A percentile compares a stretch with the other conserved stretches of the same genome.
Conservation (phyloP, 2,113 vertebrate genomes). For the Aythya baeri region DNA sequence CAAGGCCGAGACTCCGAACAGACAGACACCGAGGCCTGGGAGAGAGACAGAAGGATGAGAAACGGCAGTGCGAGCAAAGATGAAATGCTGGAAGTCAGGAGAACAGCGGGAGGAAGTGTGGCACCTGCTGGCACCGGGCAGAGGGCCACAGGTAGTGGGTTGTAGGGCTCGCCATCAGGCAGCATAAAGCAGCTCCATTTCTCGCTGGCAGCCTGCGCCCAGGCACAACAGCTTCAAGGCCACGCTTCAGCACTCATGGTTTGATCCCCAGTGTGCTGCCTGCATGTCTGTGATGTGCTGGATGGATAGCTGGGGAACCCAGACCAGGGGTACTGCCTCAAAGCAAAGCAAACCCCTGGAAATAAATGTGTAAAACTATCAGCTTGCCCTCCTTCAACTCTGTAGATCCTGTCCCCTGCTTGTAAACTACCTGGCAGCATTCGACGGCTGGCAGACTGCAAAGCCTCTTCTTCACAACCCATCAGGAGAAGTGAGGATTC, state of each 20-base stretch:
- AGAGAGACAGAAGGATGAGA: background rate
- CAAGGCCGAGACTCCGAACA: background rate
- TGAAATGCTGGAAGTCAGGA: background rate
- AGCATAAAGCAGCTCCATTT: background rate
- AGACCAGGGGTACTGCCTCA: background rate
- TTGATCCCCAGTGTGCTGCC: background rate
- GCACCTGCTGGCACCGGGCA: background rate
- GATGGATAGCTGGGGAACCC: background rate
- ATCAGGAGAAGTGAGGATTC: background rate
- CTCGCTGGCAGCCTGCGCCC: background rate
- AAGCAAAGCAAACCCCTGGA: background rate
- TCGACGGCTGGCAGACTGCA: background rate
- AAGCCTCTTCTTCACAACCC: background rate
- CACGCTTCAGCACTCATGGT: background rate
- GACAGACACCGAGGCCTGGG: background rate
- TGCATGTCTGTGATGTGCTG: rapidly evolving
- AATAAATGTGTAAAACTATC: rapidly evolving
- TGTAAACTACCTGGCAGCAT: background rate
- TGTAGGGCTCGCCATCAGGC: background rate
- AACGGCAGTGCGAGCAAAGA: background rate
- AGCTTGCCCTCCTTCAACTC: background rate
- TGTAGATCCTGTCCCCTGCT: rapidly evolving
- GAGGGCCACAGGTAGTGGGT: background rate
- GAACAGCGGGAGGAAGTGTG: background rate
- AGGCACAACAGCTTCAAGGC: background rate